These are phyloP conservation scores for Dynastes tityus DNA, from an alignment of 2,888 invertebrate species.

Conservation along the genomic window DNA sequence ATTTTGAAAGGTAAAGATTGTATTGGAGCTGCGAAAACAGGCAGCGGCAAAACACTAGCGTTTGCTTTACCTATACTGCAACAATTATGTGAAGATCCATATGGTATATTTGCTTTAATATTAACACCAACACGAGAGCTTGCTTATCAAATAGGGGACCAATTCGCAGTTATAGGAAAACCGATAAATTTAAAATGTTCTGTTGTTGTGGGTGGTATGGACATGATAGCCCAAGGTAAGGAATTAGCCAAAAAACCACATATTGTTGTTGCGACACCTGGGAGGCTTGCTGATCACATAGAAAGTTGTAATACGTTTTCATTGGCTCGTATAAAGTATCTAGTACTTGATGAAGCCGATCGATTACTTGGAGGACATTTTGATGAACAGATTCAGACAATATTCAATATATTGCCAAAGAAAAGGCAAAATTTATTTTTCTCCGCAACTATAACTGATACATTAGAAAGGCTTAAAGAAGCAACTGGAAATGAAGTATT, in stretches of 20 bases:
- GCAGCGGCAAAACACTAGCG: conserved; percentile 98
- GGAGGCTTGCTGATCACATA: conserved; percentile 93
- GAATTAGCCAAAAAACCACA: conserved; percentile 91
- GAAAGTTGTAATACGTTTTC: conserved; percentile 89
- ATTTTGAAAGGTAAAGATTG: conserved; percentile 89
- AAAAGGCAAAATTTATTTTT: conserved; percentile 91
- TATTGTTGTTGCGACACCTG: conserved; percentile 97
- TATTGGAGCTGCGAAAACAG: conserved; percentile 97
- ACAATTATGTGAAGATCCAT: conserved; percentile 93
- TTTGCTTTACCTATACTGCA: conserved; percentile 97
- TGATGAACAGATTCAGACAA: conserved; percentile 86
- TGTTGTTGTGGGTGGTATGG: conserved; percentile 96
- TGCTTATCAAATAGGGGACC: conserved; percentile 95
- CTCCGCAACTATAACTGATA: conserved; percentile 96
- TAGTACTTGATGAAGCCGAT: conserved; percentile 98
- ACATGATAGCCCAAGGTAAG: conserved; percentile 90
- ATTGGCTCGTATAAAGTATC: conserved; percentile 84
- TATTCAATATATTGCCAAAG: conserved; percentile 83
- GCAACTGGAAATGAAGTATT: conserved; percentile 74
- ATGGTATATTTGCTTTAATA: conserved; percentile 95
- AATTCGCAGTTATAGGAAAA: conserved; percentile 93
- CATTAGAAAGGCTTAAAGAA: conserved; percentile 78
- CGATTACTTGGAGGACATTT: conserved; percentile 85
- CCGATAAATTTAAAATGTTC: conserved; percentile 87
- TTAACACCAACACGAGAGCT: conserved; percentile 96